Base-by-base conservation (phyloP, 1,140 invertebrate genomes). In the Formica exsecta region DNA sequence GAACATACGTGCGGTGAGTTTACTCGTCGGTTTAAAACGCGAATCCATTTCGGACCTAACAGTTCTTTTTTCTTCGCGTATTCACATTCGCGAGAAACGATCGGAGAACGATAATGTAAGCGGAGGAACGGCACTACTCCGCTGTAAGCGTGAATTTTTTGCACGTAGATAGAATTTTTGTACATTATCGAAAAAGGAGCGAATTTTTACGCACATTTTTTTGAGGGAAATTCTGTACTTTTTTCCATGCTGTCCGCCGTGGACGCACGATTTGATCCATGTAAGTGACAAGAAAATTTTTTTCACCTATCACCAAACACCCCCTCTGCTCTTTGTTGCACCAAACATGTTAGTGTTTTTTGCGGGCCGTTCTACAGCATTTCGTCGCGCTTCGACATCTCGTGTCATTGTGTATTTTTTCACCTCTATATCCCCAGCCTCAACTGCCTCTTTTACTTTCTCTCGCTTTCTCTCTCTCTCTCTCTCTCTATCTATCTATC, bases 221-320 rank as follows among this genome's bases (percentile, higher is more conserved):
- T 95, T 95, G 94, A 94, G 94, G 93, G 91, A 92, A 94, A 93
- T 91, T 94, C 85, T 93, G 89, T 93, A 91, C 91, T 94, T 93
- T 95, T 94, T 95, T 95, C 91, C 94, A 95, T 94, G 94, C 94
- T 94, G 94, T 95, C 94, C 92, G 91, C 88, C 93, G 91, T 90
- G 94, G 93, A 94, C 94, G 70, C 89, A 93, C 94, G 91, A 91
- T 93, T 94, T 94, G 92, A 93, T 92, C 91, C 93, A 95, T 95
- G 95, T 95, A 95, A 95, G 95, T 95, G 92, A 92, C 91, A 94
- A 93, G 91, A 89, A 92, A 94, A 94, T 93, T 94, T 89, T 95
- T 94, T 95, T 93, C 95, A 92, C 90, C 94, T 93, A 93, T 95
- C 89, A 90, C 92, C 92, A 88, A 77, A 71, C 44, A 86, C 84